These are phyloP conservation scores for Chesias legatella DNA, from an alignment of 2,888 invertebrate species.

Conservation along the genomic window DNA sequence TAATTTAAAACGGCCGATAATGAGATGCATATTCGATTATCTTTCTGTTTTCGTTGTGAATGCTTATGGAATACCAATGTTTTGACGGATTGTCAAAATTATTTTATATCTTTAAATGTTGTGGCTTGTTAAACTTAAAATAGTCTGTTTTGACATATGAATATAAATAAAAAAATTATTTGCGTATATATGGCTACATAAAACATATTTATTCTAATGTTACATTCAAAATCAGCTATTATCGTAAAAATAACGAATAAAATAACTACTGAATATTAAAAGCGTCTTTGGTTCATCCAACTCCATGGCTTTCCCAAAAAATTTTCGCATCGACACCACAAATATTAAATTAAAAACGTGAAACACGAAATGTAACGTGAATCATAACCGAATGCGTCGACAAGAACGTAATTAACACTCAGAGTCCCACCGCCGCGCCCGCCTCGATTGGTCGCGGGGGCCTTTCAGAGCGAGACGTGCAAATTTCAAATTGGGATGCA, in stretches of 20 bases:
- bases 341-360: slow-evolving; percentile 34
- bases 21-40: slow-evolving; percentile 73
- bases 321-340: slow-evolving; percentile 17
- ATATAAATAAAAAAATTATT: too few species aligned
- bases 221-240: too few species aligned
- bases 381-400: slow-evolving; percentile 50
- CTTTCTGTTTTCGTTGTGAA: slow-evolving; percentile 29
- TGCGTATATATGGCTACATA: too few species aligned
- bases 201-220: too few species aligned
- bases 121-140: too few species aligned
- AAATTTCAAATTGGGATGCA: slow-evolving; percentile 65
- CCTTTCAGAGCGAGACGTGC: slow-evolving; percentile 46
- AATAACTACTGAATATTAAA: too few species aligned
- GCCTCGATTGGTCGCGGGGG: slow-evolving; percentile 53
- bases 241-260: too few species aligned
- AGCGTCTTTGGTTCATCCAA: too few species aligned
- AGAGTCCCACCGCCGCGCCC: slow-evolving; percentile 38
- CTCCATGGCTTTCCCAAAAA: too few species aligned
- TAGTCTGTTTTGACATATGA: too few species aligned
- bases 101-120: too few species aligned
- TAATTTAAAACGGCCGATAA: slow-evolving; percentile 71
- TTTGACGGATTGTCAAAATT: slow-evolving; percentile 16
- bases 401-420: slow-evolving; percentile 74
- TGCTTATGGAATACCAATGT: slow-evolving; percentile 19
- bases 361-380: slow-evolving; percentile 43